These are phyloP conservation scores for Gortyna flavago DNA, from an alignment of 2,888 invertebrate genomes.

Conservation along the genomic window DNA sequence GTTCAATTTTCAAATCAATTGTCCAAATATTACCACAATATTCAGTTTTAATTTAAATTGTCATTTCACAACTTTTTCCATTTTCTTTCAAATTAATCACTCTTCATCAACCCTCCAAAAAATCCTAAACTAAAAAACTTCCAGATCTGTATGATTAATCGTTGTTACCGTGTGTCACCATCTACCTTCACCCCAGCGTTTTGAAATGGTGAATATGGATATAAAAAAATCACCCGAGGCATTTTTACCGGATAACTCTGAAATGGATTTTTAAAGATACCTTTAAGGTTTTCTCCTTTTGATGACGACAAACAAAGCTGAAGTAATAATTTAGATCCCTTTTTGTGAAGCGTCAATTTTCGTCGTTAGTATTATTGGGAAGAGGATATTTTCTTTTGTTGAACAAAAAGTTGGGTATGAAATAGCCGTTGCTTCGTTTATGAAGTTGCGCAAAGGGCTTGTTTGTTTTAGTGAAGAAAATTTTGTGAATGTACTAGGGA, in stretches of 20 bases:
- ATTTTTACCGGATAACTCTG: slow-evolving; percentile 69
- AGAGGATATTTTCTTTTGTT: slow-evolving; percentile 71
- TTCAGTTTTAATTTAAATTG: background rate
- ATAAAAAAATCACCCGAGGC: slow-evolving; percentile 72
- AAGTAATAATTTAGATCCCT: slow-evolving; percentile 77
- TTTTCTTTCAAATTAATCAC: no score
- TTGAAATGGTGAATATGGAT: slow-evolving; percentile 71
- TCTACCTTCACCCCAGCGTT: slow-evolving; percentile 51
- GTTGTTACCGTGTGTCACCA: slow-evolving; percentile 58
- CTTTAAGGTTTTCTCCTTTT: slow-evolving; percentile 73
- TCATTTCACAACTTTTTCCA: no score
- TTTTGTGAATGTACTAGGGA: slow-evolving; percentile 53
- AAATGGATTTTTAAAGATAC: slow-evolving; percentile 75
- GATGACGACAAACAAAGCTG: slow-evolving; percentile 78
- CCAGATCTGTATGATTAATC: slow-evolving; percentile 48
- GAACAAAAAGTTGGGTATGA: slow-evolving; percentile 59
- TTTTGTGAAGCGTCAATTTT: slow-evolving; percentile 71
- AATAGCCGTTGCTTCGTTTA: slow-evolving; percentile 58
- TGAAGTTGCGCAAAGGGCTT: slow-evolving; percentile 54
- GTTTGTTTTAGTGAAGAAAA: slow-evolving; percentile 57
- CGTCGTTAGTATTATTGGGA: slow-evolving; percentile 73
- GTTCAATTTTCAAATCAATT: background rate
- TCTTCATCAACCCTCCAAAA: slow-evolving; percentile 32
- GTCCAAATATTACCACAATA: background rate
- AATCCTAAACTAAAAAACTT: slow-evolving; percentile 33